Evolutionary conservation across 1,140 invertebrate species (phyloP).

Genomic region (Calliopsis andreniformis): DNA sequence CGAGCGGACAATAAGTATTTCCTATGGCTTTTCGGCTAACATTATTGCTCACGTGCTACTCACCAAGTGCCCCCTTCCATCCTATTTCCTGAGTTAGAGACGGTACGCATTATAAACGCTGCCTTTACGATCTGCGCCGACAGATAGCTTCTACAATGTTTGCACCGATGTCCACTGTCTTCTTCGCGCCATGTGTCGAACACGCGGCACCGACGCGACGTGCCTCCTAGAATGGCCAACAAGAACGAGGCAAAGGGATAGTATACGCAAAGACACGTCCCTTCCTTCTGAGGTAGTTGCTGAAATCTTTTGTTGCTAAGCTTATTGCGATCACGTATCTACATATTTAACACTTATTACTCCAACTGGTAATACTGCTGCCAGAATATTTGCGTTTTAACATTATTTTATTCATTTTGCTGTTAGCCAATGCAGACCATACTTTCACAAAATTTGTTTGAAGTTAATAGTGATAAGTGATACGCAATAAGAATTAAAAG

Average conservation of each 20-base stretch:
- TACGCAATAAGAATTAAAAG: too few species aligned
- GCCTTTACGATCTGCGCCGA: constrained; percentile 47
- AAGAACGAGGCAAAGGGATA: constrained; percentile 9
- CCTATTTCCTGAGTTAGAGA: neutral
- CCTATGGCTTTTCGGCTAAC: constrained; percentile 35
- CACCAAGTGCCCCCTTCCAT: constrained; percentile 34
- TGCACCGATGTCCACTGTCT: constrained; percentile 31
- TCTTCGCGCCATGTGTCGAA: constrained; percentile 35
- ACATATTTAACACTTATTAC: too few species aligned
- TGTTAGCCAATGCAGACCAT: too few species aligned
- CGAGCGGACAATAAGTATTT: neutral
- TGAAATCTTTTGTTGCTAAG: too few species aligned
- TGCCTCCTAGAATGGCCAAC: too few species aligned
- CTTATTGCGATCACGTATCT: too few species aligned
- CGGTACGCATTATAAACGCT: constrained; percentile 39
- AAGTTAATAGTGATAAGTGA: too few species aligned
- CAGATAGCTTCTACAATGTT: constrained; percentile 50
- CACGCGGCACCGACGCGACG: neutral
- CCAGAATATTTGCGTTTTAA: too few species aligned
- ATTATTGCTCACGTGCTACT: constrained; percentile 36
- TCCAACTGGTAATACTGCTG: too few species aligned
- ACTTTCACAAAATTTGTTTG: too few species aligned
- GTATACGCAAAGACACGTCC: neutral
- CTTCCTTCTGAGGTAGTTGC: neutral
- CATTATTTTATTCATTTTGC: too few species aligned